A percentile compares a stretch with the other conserved stretches of the same genome.
These are phyloP conservation scores for Megaleporinus macrocephalus DNA, from an alignment of 2,113 vertebrate species.

Conservation along the genomic window DNA sequence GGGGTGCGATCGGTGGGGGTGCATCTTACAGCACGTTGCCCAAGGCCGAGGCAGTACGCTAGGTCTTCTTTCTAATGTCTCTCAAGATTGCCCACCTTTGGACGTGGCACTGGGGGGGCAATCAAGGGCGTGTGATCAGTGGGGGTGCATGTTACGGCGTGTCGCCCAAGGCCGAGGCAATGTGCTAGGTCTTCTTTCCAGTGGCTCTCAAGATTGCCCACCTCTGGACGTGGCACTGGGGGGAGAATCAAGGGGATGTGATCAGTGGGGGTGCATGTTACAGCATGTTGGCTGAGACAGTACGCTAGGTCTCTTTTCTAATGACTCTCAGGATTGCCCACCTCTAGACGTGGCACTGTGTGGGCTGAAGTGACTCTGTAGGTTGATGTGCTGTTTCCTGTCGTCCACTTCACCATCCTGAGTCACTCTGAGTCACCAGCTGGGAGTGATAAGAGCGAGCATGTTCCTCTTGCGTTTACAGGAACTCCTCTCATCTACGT, in stretches of 20 bases:
- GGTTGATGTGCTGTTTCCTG: conserved; percentile 12
- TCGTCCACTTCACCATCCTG: not conserved
- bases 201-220: no score
- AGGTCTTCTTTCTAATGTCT: not conserved
- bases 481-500: not conserved
- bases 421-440: conserved; percentile 30
- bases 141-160: no score
- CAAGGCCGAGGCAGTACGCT: not conserved
- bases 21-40: not conserved
- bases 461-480: not conserved
- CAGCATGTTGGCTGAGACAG: not conserved
- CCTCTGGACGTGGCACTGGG: no score
- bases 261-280: no score
- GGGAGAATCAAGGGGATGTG: no score
- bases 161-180: no score
- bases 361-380: conserved; percentile 10
- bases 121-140: no score
- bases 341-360: not conserved
- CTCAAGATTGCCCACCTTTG: not conserved
- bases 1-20: no score
- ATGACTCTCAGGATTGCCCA: not conserved
- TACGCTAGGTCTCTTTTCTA: not conserved
- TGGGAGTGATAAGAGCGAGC: not conserved
- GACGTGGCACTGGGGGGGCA: no score
- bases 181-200: no score